Percentiles rank a stretch among this genome's conserved stretches.
Evolutionary conservation across 64 coral and sea anemone genomes (phyloP).

Genomic region (Platygyra sinensis): DNA sequence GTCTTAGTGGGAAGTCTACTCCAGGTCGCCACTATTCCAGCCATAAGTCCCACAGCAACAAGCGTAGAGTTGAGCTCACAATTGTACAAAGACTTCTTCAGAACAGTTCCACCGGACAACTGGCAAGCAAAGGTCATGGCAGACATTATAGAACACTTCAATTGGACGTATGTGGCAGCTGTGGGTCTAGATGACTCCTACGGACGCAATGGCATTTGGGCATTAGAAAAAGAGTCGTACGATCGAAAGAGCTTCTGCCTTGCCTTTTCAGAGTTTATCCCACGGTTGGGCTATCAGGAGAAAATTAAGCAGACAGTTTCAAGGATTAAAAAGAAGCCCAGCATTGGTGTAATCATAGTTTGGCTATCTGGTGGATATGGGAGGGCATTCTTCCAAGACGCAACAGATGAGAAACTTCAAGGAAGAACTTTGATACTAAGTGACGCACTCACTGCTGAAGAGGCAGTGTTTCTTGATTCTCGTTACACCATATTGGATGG

Average conservation of each 20-base stretch:
- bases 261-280: conserved; percentile 35
- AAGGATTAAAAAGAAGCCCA: conserved; percentile 1
- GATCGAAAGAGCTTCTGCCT: conserved; percentile 54
- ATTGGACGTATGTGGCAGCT: conserved; percentile 82
- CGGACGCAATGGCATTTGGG: conserved; percentile 62
- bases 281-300: conserved; percentile 20
- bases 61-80: conserved; percentile 48
- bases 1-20: conserved; percentile 54
- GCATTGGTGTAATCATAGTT: conserved; percentile 40
- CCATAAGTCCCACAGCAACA: conserved; percentile 45
- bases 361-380: conserved; percentile 49
- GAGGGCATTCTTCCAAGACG: conserved; percentile 36
- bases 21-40: conserved; percentile 44
- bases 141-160: conserved; percentile 62
- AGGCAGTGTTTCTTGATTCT: conserved; percentile 26
- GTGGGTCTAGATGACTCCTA: conserved; percentile 77
- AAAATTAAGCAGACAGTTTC: conserved; percentile 55
- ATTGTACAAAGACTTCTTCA: conserved; percentile 72
- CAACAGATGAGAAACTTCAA: conserved; percentile 47
- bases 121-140: conserved; percentile 78
- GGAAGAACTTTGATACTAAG: conserved; percentile 55
- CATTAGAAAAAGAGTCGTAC: conserved; percentile 26
- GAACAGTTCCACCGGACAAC: conserved; percentile 83
- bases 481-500: conserved; percentile 7
- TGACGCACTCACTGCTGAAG: conserved; percentile 42